Evolutionary conservation across 1,140 invertebrate genomes (phyloP).

Genomic region (Trichoplusia ni): DNA sequence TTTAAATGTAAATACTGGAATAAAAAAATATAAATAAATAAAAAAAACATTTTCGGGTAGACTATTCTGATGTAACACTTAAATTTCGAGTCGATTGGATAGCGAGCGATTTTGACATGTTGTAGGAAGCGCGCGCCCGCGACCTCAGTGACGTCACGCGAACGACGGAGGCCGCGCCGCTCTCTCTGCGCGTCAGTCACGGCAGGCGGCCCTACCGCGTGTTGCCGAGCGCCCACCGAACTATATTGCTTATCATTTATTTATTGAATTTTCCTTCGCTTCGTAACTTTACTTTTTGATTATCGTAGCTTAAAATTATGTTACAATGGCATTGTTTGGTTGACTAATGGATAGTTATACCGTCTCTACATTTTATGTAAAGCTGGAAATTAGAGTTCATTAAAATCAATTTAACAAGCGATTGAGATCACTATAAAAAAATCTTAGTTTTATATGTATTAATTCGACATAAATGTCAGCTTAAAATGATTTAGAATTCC

Average conservation of each 20-base stretch:
- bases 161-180: conserved; percentile 60
- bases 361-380: too few relatives aligned
- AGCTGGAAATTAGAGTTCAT: too few relatives aligned
- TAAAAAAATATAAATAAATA: too few relatives aligned
- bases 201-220: conserved; percentile 15
- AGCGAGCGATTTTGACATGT: conserved; percentile 34
- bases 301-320: conserved; percentile 28
- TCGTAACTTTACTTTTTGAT: conserved; percentile 45
- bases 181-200: conserved; percentile 51
- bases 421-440: too few relatives aligned
- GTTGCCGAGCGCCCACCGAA: conserved; percentile 31
- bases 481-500: conserved; percentile 1
- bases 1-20: too few relatives aligned
- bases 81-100: conserved; percentile 3
- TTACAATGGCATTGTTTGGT: background rate
- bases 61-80: background rate
- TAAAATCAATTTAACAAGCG: too few relatives aligned
- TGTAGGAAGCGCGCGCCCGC: conserved; percentile 57
- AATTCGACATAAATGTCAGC: too few relatives aligned
- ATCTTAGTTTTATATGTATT: too few relatives aligned
- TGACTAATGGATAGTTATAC: too few relatives aligned
- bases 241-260: conserved; percentile 51
- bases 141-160: conserved; percentile 67
- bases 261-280: conserved; percentile 42
- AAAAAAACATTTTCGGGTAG: too few relatives aligned